phyloP scores from a whole-genome alignment of 2,888 invertebrate species.

The Malachius bipustulatus region DNA sequence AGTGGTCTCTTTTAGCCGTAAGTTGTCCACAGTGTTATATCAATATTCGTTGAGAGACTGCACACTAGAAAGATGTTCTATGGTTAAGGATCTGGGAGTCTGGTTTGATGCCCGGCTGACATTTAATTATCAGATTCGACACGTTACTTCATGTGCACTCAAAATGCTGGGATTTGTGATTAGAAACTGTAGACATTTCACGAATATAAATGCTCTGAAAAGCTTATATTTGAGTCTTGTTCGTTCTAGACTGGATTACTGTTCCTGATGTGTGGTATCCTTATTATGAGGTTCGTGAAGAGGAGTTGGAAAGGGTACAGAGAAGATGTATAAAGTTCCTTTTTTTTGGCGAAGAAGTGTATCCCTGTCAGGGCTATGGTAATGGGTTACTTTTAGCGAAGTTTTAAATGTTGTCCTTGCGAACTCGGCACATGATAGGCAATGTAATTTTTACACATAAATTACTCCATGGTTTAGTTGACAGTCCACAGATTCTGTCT shows the following conservation, averaged over 20 bases:
- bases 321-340: not conserved
- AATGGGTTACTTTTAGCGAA: too few species aligned
- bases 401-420: too few species aligned
- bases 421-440: too few species aligned
- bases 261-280: not conserved
- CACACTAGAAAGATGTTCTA: not conserved
- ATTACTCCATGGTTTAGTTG: too few species aligned
- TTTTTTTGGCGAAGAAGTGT: not conserved
- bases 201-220: not conserved
- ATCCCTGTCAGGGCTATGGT: too few species aligned
- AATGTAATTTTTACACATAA: too few species aligned
- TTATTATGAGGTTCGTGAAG: not conserved
- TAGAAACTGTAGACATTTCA: not conserved
- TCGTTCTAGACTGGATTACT: not conserved
- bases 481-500: too few species aligned
- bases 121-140: not conserved
- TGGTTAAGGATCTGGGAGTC: conserved; percentile 2
- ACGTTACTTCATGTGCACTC: not conserved
- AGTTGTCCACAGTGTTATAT: not conserved
- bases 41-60: not conserved
- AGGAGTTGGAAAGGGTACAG: not conserved
- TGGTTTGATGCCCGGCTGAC: not conserved
- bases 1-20: not conserved
- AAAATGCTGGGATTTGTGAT: not conserved
- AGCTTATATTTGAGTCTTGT: not conserved